Conservation (phyloP, 1,140 invertebrate species). For the Camponotus floridanus region DNA sequence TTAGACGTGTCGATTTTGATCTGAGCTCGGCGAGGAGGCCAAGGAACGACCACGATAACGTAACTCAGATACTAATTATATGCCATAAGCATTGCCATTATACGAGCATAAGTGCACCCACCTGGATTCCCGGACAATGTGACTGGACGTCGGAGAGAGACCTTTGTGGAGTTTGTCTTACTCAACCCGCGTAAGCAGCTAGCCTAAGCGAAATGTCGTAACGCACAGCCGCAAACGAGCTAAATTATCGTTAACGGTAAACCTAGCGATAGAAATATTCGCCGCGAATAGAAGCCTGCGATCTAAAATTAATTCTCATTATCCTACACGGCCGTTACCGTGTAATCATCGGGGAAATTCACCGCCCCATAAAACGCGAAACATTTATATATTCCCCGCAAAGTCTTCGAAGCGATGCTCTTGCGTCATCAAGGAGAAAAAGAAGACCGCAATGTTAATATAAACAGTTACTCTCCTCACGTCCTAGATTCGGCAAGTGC, state of each 20-base stretch:
- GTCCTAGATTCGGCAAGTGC: constrained; percentile 38
- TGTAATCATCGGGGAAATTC: constrained; percentile 49
- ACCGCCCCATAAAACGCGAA: constrained; percentile 46
- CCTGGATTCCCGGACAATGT: constrained; percentile 69
- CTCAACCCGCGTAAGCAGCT: constrained; percentile 52
- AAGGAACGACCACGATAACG: constrained; percentile 48
- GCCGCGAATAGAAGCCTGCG: constrained; percentile 1
- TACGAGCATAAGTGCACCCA: constrained; percentile 71
- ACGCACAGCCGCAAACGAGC: constrained; percentile 58
- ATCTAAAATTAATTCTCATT: constrained; percentile 66
- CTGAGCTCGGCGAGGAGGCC: neutral
- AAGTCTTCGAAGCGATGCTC: constrained; percentile 26
- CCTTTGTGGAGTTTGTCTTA: constrained; percentile 72
- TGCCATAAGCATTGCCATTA: constrained; percentile 67
- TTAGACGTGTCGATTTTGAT: constrained; percentile 20
- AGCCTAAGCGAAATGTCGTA: constrained; percentile 57
- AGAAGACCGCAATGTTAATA: constrained; percentile 40
- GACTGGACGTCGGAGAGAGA: constrained; percentile 58
- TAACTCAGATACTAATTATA: constrained; percentile 67
- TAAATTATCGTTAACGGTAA: constrained; percentile 74
- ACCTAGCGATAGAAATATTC: constrained; percentile 62
- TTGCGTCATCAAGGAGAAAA: constrained; percentile 34
- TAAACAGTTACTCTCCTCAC: constrained; percentile 47
- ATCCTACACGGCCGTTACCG: constrained; percentile 3
- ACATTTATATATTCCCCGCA: constrained; percentile 49